Percentiles rank a stretch among this genome's conserved stretches.
These are phyloP conservation scores for Enteromius mattozi DNA, from an alignment of 2,797 vertebrate genomes.

Conservation along the genomic window DNA sequence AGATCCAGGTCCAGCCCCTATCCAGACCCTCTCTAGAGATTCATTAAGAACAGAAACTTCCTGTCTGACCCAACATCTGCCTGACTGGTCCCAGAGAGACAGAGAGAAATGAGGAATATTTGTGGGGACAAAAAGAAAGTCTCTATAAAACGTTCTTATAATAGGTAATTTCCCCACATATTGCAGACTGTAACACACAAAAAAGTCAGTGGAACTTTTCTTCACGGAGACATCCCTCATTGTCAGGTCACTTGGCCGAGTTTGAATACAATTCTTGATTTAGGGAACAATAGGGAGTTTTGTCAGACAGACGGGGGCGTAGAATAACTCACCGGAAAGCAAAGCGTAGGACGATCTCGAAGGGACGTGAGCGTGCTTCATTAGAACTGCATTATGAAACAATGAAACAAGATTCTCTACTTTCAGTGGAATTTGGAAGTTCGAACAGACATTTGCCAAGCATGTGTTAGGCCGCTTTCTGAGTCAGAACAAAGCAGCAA, in stretches of 20 bases:
- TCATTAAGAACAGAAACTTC: slow-evolving; percentile 92
- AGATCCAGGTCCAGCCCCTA: slow-evolving; percentile 88
- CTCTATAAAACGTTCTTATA: neutral
- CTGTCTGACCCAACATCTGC: slow-evolving; percentile 87
- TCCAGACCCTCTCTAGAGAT: slow-evolving; percentile 87
- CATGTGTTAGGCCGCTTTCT: slow-evolving; percentile 32
- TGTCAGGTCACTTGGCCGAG: slow-evolving; percentile 5
- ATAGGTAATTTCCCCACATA: neutral
- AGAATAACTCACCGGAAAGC: slow-evolving; percentile 69
- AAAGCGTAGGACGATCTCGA: slow-evolving; percentile 68
- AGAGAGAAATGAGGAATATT: slow-evolving; percentile 54
- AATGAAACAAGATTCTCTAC: slow-evolving; percentile 36
- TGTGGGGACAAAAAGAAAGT: slow-evolving; percentile 18
- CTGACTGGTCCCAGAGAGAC: slow-evolving; percentile 73
- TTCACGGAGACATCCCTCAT: slow-evolving; percentile 68
- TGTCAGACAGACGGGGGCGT: slow-evolving; percentile 65
- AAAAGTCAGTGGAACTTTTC: slow-evolving; percentile 67
- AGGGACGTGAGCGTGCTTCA: slow-evolving; percentile 45
- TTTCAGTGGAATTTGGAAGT: slow-evolving; percentile 29
- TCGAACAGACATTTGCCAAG: slow-evolving; percentile 27
- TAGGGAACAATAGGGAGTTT: slow-evolving; percentile 75
- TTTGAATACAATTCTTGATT: slow-evolving; percentile 69
- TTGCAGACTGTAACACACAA: neutral
- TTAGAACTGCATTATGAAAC: slow-evolving; percentile 40
- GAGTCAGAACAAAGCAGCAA: neutral